phyloP scores from a whole-genome alignment of 2,113 vertebrate genomes.

The Sterrhoptilus dennistouni region DNA sequence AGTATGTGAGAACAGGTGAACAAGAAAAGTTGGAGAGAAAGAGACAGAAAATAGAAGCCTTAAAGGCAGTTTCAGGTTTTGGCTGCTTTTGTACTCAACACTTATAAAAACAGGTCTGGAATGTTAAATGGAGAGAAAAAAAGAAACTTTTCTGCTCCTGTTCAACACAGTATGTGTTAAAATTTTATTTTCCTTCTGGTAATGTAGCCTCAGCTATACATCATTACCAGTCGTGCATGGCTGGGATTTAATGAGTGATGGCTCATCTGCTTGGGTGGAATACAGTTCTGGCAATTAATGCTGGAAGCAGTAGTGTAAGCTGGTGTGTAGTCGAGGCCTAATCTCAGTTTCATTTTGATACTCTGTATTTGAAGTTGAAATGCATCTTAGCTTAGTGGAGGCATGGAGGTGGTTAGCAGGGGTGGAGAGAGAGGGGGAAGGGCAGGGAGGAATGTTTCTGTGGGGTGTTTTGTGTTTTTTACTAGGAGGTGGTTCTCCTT shows the following conservation, averaged over 20 bases:
- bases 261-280: neutral
- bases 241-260: neutral
- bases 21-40: neutral
- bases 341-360: neutral
- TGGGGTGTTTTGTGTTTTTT: neutral
- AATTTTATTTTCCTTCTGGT: neutral
- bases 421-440: neutral
- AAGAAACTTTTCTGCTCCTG: neutral
- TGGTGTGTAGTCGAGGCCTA: neutral
- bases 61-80: neutral
- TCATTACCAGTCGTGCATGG: neutral
- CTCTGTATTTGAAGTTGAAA: neutral
- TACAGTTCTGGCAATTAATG: neutral
- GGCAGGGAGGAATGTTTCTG: neutral
- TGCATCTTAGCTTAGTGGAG: neutral
- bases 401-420: neutral
- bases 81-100: neutral
- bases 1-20: neutral
- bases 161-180: neutral
- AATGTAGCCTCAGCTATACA: neutral
- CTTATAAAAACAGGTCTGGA: neutral
- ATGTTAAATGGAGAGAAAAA: neutral
- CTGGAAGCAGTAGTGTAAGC: neutral
- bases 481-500: neutral
- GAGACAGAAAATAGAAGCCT: neutral